Evolutionary conservation across 2,888 invertebrate genomes (phyloP).

Genomic region (Sinopyrophorus schimmeli): DNA sequence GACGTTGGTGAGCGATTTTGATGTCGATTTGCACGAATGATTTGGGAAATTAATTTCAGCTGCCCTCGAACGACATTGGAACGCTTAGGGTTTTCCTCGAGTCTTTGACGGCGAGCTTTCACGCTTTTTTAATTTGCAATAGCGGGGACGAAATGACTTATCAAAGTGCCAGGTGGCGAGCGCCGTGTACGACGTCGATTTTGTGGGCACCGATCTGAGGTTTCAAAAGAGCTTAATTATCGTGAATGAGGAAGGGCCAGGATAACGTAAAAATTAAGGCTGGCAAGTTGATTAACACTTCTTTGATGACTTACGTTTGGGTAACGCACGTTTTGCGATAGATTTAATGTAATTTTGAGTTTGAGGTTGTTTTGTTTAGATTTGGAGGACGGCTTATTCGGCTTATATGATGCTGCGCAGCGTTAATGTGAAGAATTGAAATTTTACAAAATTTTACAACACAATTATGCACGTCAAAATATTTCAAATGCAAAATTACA

Average conservation of each 20-base stretch:
- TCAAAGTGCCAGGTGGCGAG: not conserved
- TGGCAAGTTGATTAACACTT: constrained; percentile 3
- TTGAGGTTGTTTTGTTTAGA: no score
- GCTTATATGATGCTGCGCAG: no score
- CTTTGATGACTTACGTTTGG: not conserved
- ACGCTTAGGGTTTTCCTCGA: no score
- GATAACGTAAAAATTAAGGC: not conserved
- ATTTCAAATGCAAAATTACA: no score
- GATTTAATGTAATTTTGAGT: no score
- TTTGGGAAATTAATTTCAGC: not conserved
- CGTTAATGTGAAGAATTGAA: no score
- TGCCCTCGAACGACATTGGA: no score
- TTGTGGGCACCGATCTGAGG: constrained; percentile 5
- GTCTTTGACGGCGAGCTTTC: not conserved
- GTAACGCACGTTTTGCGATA: no score
- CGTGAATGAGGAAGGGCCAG: not conserved
- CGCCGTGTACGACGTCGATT: not conserved
- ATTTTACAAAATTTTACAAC: no score
- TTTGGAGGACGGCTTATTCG: no score
- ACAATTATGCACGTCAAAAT: no score
- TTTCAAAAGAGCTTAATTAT: constrained; percentile 2
- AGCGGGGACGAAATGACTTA: constrained; percentile 1
- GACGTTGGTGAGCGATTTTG: not conserved
- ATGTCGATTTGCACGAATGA: not conserved
- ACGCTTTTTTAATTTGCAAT: not conserved